phyloP scores from a whole-genome alignment of 2,113 vertebrate species.

The Etheostoma spectabile region DNA sequence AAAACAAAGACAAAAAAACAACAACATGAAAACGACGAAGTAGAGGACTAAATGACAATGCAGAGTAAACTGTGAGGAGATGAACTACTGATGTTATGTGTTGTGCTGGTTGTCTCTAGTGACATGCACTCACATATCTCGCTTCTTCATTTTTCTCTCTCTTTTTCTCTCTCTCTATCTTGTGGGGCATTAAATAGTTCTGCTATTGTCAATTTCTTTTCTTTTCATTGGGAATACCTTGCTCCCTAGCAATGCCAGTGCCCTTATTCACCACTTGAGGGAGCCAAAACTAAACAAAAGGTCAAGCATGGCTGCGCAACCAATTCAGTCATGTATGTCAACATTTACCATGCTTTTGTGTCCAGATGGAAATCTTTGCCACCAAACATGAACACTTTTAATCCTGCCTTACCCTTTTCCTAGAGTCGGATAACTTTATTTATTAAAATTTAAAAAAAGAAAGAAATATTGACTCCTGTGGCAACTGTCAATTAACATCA shows the following conservation, averaged over 20 bases:
- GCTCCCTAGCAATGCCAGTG: not conserved
- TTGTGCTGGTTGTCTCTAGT: no score
- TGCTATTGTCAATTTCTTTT: not conserved
- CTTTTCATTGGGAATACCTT: not conserved
- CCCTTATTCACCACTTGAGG: slow-evolving; percentile 66
- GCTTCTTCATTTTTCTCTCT: not conserved
- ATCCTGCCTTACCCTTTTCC: not conserved
- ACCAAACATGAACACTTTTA: not conserved
- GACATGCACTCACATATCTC: no score
- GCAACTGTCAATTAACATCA: not conserved
- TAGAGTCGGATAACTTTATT: not conserved
- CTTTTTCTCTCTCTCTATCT: not conserved
- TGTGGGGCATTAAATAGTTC: not conserved
- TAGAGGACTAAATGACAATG: no score
- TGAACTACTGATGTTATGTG: no score
- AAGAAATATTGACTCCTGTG: not conserved
- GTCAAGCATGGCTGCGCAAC: not conserved
- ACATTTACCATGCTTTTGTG: not conserved
- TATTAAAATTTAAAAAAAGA: no score
- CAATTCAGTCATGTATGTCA: not conserved
- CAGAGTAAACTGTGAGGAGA: no score
- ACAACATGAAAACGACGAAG: no score
- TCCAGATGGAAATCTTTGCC: not conserved
- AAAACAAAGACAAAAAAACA: no score
- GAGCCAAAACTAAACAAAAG: slow-evolving; percentile 60